Evolutionary conservation across 2,888 invertebrate species (phyloP), one percentile per base, ranked within the genome.

Genomic region (Aphidius colemani): DNA sequence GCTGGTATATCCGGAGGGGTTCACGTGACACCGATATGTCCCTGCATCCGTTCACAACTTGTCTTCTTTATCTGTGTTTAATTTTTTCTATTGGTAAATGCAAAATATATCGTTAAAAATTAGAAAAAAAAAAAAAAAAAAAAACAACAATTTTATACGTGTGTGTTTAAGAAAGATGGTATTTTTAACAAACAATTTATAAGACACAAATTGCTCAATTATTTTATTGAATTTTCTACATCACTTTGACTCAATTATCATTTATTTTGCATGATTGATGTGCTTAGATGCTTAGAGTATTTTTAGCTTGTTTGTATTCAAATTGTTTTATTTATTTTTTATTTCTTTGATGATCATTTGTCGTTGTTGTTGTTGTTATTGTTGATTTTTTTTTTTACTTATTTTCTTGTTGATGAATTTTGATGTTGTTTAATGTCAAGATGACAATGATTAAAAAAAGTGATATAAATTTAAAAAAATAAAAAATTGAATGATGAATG

Each of bases 11-110:
- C 80, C 80, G 80, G 79, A 79, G 80, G 56, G 78, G 78, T 80
- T 76, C 77, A 79, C 79, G 79, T 80, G 80, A 80, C 80, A 80
- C 80, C 78, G 79, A 80, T 80, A 74, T 73, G 77, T 75, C 78
- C 78, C 77, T 75, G 78, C 80, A 78, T 79, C 79, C 78, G 78
- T 76, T 78, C 72, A 74, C 45, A n/a, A 53, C 11, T 53, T 40
- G 18, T 30, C 30, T 30, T 30, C 30, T 30, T 30, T 30, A 30
- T 30, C 30, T 30, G 30, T 30, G 30, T 30, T 30, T 30, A 5
- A 30, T 30, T 11, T 48, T 48, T 48, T n/a, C 48, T 11, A 48
- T 7, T 13, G 2, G 72, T 72, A 72, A 68, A 71, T 53, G 71
- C 74, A 67, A 65, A 69, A 39, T 68, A 69, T 68, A 11, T 48